Conservation (phyloP, 2,888 invertebrate species). For the Sceliomorpha sp. region DNA sequence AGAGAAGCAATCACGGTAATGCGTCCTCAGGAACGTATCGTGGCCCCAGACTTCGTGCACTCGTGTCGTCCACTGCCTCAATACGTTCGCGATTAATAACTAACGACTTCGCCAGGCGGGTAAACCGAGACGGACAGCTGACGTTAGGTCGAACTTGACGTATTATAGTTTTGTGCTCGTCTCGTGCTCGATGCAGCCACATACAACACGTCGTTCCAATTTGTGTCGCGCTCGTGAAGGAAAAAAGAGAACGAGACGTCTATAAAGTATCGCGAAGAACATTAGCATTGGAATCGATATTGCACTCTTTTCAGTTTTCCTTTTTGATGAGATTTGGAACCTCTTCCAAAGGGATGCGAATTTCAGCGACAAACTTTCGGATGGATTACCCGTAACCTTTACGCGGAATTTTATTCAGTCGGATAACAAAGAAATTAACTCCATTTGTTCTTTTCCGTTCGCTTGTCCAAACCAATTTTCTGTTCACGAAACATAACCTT, state of each 20-base stretch:
- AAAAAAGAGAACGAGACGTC: too few species aligned
- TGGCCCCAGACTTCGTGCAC: conserved; percentile 47
- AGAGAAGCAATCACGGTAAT: conserved; percentile 77
- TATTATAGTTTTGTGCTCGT: conserved; percentile 8
- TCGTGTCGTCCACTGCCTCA: conserved; percentile 38
- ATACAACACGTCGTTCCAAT: conserved; percentile 3
- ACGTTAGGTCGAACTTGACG: conserved; percentile 34
- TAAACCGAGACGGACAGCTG: conserved; percentile 26
- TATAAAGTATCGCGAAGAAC: conserved; percentile 9
- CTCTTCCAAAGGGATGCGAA: too few species aligned
- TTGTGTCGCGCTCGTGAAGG: conserved; percentile 13
- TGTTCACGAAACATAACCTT: too few species aligned
- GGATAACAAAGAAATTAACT: too few species aligned
- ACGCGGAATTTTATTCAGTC: too few species aligned
- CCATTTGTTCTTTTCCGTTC: too few species aligned
- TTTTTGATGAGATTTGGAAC: too few species aligned
- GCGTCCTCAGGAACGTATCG: conserved; percentile 56
- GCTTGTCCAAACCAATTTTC: too few species aligned
- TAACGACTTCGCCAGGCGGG: conserved; percentile 55
- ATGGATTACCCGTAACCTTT: too few species aligned
- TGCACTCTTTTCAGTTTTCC: too few species aligned
- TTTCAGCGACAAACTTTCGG: too few species aligned
- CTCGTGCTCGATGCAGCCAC: background rate
- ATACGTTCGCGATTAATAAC: conserved; percentile 67
- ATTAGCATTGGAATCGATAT: too few species aligned